phyloP scores from a whole-genome alignment of 2,888 invertebrate species.

The Drosophila pseudotalamancana region DNA sequence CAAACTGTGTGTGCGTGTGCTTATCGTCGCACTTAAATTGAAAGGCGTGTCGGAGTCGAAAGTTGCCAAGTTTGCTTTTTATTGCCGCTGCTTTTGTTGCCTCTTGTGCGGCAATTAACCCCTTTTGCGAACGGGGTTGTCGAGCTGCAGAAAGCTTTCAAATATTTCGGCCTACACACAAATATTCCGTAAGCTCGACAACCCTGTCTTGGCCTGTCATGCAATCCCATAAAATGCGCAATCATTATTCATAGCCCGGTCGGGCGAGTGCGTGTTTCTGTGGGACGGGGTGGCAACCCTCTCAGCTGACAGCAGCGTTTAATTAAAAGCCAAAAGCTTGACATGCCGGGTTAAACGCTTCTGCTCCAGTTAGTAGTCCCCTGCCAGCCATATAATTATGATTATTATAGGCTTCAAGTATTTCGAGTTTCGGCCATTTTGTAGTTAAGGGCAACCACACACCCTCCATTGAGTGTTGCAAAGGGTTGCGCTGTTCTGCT shows the following conservation, averaged over 20 bases:
- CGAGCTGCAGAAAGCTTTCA: slow-evolving; percentile 1
- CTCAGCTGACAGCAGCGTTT: slow-evolving; percentile 57
- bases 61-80: slow-evolving; percentile 47
- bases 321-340: slow-evolving; percentile 63
- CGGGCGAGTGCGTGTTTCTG: slow-evolving; percentile 1
- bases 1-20: slow-evolving; percentile 20
- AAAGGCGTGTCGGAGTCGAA: slow-evolving; percentile 71
- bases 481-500: slow-evolving; percentile 44
- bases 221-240: slow-evolving; percentile 47
- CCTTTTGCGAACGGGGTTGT: slow-evolving; percentile 53
- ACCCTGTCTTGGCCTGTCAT: slow-evolving; percentile 32
- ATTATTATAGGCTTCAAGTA: slow-evolving; percentile 35
- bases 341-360: slow-evolving; percentile 62
- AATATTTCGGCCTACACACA: background rate
- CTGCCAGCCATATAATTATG: slow-evolving; percentile 51
- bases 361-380: slow-evolving; percentile 27
- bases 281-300: slow-evolving; percentile 31
- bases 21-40: slow-evolving; percentile 69
- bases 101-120: slow-evolving; percentile 65
- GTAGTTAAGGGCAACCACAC: slow-evolving; percentile 40
- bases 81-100: slow-evolving; percentile 48
- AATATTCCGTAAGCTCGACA: slow-evolving; percentile 13
- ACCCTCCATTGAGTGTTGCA: slow-evolving; percentile 29
- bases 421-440: slow-evolving; percentile 52
- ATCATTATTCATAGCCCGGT: slow-evolving; percentile 58